phyloP scores from a whole-genome alignment of 2,113 vertebrate species.

The Corvus moneduloides region DNA sequence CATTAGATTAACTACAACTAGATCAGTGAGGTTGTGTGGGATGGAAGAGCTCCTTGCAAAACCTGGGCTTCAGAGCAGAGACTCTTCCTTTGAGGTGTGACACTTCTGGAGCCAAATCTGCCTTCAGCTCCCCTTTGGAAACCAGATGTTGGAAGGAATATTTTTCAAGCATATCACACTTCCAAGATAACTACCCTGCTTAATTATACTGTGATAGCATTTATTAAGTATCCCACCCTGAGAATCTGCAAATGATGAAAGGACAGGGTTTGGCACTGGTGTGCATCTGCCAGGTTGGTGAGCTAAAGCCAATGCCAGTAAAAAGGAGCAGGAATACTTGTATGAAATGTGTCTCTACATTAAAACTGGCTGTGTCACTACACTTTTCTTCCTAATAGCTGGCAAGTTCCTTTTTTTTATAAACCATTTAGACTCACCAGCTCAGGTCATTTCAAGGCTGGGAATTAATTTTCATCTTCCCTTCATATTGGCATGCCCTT shows the following conservation, averaged over 20 bases:
- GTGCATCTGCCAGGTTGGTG: neutral
- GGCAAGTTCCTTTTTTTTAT: neutral
- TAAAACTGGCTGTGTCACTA: neutral
- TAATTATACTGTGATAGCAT: neutral
- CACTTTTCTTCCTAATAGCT: neutral
- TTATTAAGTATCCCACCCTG: neutral
- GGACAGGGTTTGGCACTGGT: neutral
- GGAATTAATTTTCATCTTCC: neutral
- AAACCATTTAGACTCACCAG: neutral
- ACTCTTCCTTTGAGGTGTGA: neutral
- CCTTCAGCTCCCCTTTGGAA: neutral
- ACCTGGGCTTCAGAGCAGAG: neutral
- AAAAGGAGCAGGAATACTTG: neutral
- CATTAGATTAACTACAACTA: neutral
- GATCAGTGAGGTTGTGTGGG: neutral
- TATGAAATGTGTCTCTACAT: neutral
- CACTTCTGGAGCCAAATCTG: neutral
- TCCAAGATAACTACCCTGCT: neutral
- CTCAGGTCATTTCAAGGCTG: neutral
- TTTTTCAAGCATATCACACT: neutral
- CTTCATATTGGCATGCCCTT: neutral
- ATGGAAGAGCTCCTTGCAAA: neutral
- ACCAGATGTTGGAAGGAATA: neutral
- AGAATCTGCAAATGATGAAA: neutral
- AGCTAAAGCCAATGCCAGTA: neutral